phyloP scores from a whole-genome alignment of 1,140 invertebrate genomes.

The Drusus annulatus region DNA sequence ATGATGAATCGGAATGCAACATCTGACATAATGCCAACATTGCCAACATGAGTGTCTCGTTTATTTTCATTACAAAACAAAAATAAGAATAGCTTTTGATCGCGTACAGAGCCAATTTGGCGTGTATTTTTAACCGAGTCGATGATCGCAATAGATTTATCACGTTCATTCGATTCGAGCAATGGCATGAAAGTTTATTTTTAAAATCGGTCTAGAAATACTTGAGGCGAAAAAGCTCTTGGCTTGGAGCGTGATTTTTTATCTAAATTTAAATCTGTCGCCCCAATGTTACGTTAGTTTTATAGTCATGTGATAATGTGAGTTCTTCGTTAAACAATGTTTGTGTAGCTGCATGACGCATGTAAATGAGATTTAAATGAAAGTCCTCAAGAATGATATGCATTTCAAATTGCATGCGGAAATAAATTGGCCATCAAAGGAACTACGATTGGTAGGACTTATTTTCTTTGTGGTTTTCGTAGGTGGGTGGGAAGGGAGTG shows the following conservation, averaged over 20 bases:
- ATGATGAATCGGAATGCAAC: neutral
- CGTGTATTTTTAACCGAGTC: slow-evolving; percentile 23
- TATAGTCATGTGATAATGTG: neutral
- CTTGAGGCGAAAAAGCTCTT: slow-evolving; percentile 14
- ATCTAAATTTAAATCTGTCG: slow-evolving; percentile 39
- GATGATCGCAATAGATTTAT: slow-evolving; percentile 18
- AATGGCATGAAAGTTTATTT: slow-evolving; percentile 17
- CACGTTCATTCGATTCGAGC: slow-evolving; percentile 19
- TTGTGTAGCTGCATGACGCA: slow-evolving; percentile 3
- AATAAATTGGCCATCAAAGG: neutral
- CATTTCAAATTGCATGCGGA: neutral
- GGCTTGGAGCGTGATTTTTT: slow-evolving; percentile 20
- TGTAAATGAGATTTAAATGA: neutral
- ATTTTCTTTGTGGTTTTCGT: too few relatives aligned
- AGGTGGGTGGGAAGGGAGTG: neutral
- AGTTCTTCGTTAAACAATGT: slow-evolving; percentile 4
- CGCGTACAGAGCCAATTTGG: neutral
- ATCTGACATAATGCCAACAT: neutral
- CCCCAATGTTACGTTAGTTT: slow-evolving; percentile 23
- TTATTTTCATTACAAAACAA: slow-evolving; percentile 30
- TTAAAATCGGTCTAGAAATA: neutral
- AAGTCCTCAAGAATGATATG: too few relatives aligned
- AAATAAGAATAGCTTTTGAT: slow-evolving; percentile 10
- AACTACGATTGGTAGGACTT: neutral
- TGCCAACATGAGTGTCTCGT: slow-evolving; percentile 14